Percentiles rank a stretch among this genome's conserved stretches.
phyloP scores from a whole-genome alignment of 2,888 invertebrate genomes.

The Melipona bicolor region DNA sequence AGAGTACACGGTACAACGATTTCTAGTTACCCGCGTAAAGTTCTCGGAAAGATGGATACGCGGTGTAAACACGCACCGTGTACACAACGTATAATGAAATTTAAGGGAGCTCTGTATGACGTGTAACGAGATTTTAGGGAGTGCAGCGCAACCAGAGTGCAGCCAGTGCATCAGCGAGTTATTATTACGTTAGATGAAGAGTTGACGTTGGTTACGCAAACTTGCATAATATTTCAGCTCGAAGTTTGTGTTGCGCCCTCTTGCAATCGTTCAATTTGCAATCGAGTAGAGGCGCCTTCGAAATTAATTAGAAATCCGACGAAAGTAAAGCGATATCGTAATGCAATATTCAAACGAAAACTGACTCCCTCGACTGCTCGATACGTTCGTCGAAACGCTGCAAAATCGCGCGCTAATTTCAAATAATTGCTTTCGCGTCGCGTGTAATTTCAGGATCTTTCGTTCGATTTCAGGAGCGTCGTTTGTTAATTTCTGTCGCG shows the following conservation, averaged over 20 bases:
- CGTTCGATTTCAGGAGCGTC: too few relatives aligned
- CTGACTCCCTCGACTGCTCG: too few relatives aligned
- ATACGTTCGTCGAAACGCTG: too few relatives aligned
- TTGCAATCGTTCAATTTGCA: background rate
- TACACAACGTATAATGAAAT: slow-evolving; percentile 19
- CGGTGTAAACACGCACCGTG: background rate
- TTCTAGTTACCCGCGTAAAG: background rate
- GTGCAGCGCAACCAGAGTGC: slow-evolving; percentile 3
- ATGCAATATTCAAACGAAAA: background rate
- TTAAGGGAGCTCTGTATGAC: slow-evolving; percentile 13
- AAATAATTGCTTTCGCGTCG: too few relatives aligned
- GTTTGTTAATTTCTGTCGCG: too few relatives aligned
- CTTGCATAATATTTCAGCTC: background rate
- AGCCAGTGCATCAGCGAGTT: slow-evolving; percentile 14
- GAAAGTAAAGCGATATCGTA: background rate
- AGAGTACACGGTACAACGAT: background rate
- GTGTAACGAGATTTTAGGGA: slow-evolving; percentile 22
- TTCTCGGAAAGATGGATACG: background rate
- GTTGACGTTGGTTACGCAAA: slow-evolving; percentile 1
- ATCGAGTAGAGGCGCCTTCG: too few relatives aligned
- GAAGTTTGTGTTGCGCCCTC: background rate
- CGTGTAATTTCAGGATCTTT: too few relatives aligned
- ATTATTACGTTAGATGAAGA: slow-evolving; percentile 25
- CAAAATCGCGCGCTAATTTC: too few relatives aligned
- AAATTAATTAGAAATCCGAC: background rate